Conservation (phyloP, 2,888 invertebrate genomes). For the Cyrtodaria siliqua region DNA sequence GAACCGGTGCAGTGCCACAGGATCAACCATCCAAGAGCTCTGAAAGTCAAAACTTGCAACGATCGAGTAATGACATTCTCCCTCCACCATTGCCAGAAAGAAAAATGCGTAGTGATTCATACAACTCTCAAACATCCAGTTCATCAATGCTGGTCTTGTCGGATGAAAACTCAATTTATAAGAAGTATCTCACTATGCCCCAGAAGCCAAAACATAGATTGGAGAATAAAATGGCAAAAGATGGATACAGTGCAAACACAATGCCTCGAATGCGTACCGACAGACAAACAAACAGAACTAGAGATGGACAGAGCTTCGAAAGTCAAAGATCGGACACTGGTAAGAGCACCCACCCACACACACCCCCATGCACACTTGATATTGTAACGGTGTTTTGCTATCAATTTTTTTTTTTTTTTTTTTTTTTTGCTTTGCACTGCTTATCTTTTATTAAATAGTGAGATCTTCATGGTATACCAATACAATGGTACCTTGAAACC, state of each 20-base stretch:
- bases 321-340: neutral
- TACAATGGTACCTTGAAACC: too few relatives aligned
- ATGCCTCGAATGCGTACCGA: conserved; percentile 35
- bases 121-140: too few relatives aligned
- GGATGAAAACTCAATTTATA: conserved; percentile 7
- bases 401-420: too few relatives aligned
- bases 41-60: neutral
- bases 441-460: too few relatives aligned
- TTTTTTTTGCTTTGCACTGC: too few relatives aligned
- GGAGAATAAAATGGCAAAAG: neutral
- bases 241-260: conserved; percentile 11
- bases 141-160: neutral
- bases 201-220: conserved; percentile 6
- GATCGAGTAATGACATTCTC: neutral
- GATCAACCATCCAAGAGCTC: neutral
- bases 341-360: neutral
- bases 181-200: conserved; percentile 41
- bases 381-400: too few relatives aligned
- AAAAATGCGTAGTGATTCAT: too few relatives aligned
- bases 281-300: conserved; percentile 31
- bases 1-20: neutral
- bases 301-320: conserved; percentile 4
- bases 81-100: too few relatives aligned
- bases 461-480: too few relatives aligned
- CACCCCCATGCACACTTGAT: too few relatives aligned